Base-by-base conservation (phyloP, 2,113 vertebrate genomes). In the Lophura nycthemera region DNA sequence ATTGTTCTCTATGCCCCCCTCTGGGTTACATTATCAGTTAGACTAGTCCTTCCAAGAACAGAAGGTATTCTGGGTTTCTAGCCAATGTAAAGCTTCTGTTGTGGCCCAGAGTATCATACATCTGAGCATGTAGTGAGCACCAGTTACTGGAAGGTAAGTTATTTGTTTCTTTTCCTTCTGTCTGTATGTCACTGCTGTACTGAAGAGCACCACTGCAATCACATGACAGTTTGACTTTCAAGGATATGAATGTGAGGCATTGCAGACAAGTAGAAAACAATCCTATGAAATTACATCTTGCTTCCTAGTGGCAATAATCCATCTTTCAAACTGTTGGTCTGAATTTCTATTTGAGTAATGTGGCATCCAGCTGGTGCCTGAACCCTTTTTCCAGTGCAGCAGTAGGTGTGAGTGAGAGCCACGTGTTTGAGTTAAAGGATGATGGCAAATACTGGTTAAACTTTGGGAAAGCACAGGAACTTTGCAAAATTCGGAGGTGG, bases 231-330 rank as follows among this genome's bases (percentile, higher is more conserved):
- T 59, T 88, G 94, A 95, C 92, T 64, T 93, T 94, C 87, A 90
- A 76, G 78, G 76, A 20, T 74, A 80, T 40, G 86, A 91, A 95
- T 77, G 88, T 0, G 75, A 70, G 88, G 63, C 78, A 17, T 57
- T 80, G 89, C 61, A 83, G 80, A 47, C 71, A 13, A 89, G 88
- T 2, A 95, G 79, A 79, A 94, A 94, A 94, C 86, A 96, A 93
- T 94, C 95, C 92, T 96, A 73, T 93, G 92, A 96, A 94, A 95
- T 96, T 96, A 96, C 92, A 96, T 80, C 93, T 70, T 76, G 88
- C 88, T 97, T 94, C 81, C 82, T 83, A 92, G 83, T 57, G 84
- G 90, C 75, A 85, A 66, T 80, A 92, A 94, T 75, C 79, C 36
- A 32, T 85, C 91, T 95, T 92, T 95, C 82, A 83, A 85, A 64